These are phyloP conservation scores for Bicyclus anynana DNA, from an alignment of 1,140 invertebrate genomes.

Conservation along the genomic window DNA sequence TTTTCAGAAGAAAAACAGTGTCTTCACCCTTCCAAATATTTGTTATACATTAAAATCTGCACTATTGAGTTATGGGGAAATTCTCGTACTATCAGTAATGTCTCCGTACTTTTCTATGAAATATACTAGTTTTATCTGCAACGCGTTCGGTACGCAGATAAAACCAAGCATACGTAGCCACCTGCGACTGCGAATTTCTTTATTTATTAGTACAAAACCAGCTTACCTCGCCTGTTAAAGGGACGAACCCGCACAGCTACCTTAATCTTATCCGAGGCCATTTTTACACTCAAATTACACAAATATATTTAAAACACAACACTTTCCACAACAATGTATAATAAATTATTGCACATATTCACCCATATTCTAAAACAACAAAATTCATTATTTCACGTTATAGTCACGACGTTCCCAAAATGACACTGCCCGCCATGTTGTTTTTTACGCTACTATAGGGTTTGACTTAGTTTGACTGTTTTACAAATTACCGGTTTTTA, in stretches of 20 bases:
- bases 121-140: conserved; percentile 22
- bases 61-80: not conserved
- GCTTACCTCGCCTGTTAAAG: conserved; percentile 96
- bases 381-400: conserved; percentile 77
- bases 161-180: conserved; percentile 50
- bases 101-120: not conserved
- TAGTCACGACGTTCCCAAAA: conserved; percentile 66
- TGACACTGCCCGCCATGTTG: conserved; percentile 78
- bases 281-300: conserved; percentile 76
- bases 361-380: conserved; percentile 78
- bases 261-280: conserved; percentile 96
- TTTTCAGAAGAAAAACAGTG: not conserved
- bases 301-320: conserved; percentile 71
- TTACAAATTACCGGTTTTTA: conserved; percentile 26
- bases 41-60: not conserved
- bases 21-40: not conserved
- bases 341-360: conserved; percentile 75
- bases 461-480: conserved; percentile 20
- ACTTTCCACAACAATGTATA: conserved; percentile 67
- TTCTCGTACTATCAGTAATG: not conserved
- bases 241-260: conserved; percentile 97
- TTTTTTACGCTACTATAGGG: conserved; percentile 52
- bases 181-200: conserved; percentile 62
- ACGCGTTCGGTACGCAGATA: conserved; percentile 37
- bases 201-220: conserved; percentile 71